Base-by-base conservation (phyloP, 2,888 invertebrate genomes). In the Drosophila fungiperda region DNA sequence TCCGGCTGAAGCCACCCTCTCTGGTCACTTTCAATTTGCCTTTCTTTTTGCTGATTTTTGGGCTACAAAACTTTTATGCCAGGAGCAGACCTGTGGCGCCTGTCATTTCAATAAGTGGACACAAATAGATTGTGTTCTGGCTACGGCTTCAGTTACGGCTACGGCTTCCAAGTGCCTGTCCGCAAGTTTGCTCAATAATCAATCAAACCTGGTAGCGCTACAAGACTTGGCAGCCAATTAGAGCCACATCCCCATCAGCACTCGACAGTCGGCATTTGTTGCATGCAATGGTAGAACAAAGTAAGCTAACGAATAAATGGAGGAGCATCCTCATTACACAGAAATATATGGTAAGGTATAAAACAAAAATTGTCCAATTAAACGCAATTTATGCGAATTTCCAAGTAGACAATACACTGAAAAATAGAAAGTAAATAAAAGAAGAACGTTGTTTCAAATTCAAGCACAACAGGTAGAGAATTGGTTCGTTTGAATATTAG, bases 161-260 rank as follows among this genome's bases (percentile, higher is more conserved):
- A 62, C 49, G 68, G 65, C 58, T 65, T 67, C 64, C 91, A 87
- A 91, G 67, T 85, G 92, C 90, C 92, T 93, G 93, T 93, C 93
- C 91, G 89, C 92, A 93, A 91, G 87, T 92, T 92, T 87, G 86
- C 88, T 81, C 88, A 83, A 92, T 93, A 93, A 93, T 93, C 93
- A 93, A 93, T 93, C 93, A 93, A 93, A 90, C 89, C 88, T 69
- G 67, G 63, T 62, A 48, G 61, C 68, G 42, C 54, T 50, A 8
- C 58, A 57, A 49, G 68, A 64, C 62, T 60, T 70, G 64, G 50
- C 61, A 65, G 71, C 83, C 82, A 83, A 83, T 83, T 83, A 83
- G 70, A 74, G 70, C 55, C 38, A 38, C 61, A 53, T 58, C 57
- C 70, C 53, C 60, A 57, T 42, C 57, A 38, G 26, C 55, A 55